These are phyloP conservation scores for Caenorhabditis sinica DNA, from an alignment of 2,888 invertebrate species.

Conservation along the genomic window DNA sequence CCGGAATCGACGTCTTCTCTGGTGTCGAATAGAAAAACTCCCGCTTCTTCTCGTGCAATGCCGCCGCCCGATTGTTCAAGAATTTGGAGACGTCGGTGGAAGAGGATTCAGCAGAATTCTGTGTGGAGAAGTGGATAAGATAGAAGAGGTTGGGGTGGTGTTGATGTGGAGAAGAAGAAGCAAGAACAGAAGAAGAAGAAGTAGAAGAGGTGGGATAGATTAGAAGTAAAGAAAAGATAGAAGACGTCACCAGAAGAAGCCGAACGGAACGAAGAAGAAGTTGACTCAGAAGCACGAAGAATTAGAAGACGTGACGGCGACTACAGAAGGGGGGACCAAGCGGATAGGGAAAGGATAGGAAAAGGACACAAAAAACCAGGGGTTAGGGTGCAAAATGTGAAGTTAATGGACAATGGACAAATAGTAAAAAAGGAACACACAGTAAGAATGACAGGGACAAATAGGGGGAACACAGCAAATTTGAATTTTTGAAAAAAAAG, in stretches of 20 bases:
- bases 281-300: neutral
- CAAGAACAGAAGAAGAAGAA: conserved; percentile 37
- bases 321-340: neutral
- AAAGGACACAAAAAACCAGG: neutral
- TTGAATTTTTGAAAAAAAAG: neutral
- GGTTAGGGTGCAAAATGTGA: conserved; percentile 32
- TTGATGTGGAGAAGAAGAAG: conserved; percentile 6
- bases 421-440: conserved; percentile 10
- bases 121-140: conserved; percentile 10
- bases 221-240: conserved; percentile 8
- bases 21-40: conserved; percentile 69
- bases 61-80: conserved; percentile 57
- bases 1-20: conserved; percentile 56
- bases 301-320: conserved; percentile 19
- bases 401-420: conserved; percentile 31
- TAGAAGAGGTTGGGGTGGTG: conserved; percentile 9
- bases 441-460: conserved; percentile 16
- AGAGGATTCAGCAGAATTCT: conserved; percentile 19
- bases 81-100: conserved; percentile 11
- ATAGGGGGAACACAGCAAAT: neutral
- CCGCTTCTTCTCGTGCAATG: conserved; percentile 65
- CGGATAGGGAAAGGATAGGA: conserved; percentile 3
- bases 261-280: neutral
- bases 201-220: conserved; percentile 43
- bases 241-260: neutral